Percentiles rank a stretch among this genome's conserved stretches.
Evolutionary conservation across 1,140 invertebrate genomes (phyloP).

Genomic region (Papilio xuthus): DNA sequence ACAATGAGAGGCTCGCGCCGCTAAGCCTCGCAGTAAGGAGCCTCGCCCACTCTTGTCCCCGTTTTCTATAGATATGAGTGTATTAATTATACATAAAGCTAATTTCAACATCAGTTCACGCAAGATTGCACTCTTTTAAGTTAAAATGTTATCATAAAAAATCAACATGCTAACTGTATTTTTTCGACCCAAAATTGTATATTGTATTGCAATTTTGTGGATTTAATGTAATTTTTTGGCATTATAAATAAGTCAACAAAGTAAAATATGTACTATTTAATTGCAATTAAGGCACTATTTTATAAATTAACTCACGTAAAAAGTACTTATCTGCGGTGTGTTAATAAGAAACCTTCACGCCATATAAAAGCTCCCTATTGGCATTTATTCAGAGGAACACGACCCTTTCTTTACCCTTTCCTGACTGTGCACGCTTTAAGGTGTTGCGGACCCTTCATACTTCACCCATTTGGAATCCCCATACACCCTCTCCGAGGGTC

Average conservation of each 20-base stretch:
- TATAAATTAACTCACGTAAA: background rate
- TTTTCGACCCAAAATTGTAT: background rate
- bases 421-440: background rate
- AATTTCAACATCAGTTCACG: background rate
- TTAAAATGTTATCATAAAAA: background rate
- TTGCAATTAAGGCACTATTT: background rate
- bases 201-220: background rate
- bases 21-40: background rate
- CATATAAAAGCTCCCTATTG: background rate
- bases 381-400: background rate
- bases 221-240: no score
- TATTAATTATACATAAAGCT: conserved; percentile 10
- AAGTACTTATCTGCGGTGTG: background rate
- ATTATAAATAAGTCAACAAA: no score
- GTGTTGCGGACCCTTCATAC: background rate
- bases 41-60: background rate
- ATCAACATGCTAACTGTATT: background rate
- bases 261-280: background rate
- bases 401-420: background rate
- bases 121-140: background rate
- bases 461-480: background rate
- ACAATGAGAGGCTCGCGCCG: background rate
- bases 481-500: background rate
- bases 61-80: conserved; percentile 4
- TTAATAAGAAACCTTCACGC: background rate